These are phyloP conservation scores for Lucilia cuprina DNA, from an alignment of 1,140 invertebrate genomes.

Conservation along the genomic window DNA sequence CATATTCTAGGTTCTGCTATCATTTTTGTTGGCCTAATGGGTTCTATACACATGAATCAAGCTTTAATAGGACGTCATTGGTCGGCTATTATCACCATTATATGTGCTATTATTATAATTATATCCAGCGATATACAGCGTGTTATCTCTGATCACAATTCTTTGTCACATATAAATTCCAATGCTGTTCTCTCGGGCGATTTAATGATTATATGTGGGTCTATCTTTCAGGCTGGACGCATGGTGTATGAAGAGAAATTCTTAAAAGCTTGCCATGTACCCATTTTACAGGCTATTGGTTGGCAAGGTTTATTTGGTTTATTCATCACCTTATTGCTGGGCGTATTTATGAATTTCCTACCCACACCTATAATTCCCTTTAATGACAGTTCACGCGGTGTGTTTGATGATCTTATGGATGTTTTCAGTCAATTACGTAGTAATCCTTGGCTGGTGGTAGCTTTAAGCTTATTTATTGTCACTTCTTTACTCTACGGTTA, in stretches of 20 bases:
- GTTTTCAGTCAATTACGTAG: slow-evolving; percentile 80
- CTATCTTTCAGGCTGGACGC: slow-evolving; percentile 88
- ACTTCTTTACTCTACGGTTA: slow-evolving; percentile 98
- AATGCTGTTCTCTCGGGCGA: slow-evolving; percentile 92
- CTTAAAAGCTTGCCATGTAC: slow-evolving; percentile 81
- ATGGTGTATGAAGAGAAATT: slow-evolving; percentile 96
- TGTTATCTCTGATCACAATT: slow-evolving; percentile 59
- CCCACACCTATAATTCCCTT: slow-evolving; percentile 74
- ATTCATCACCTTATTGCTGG: slow-evolving; percentile 72
- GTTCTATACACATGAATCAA: slow-evolving; percentile 84
- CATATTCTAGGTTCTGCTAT: slow-evolving; percentile 80
- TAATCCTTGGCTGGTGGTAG: slow-evolving; percentile 61
- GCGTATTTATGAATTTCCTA: slow-evolving; percentile 88
- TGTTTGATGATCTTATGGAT: slow-evolving; percentile 86
- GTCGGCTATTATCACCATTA: slow-evolving; percentile 73
- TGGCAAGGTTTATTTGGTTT: slow-evolving; percentile 95
- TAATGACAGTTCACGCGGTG: slow-evolving; percentile 76
- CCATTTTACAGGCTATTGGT: slow-evolving; percentile 79
- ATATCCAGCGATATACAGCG: slow-evolving; percentile 67
- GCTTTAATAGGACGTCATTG: slow-evolving; percentile 77
- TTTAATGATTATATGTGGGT: slow-evolving; percentile 88
- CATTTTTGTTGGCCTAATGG: slow-evolving; percentile 90
- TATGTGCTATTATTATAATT: slow-evolving; percentile 85
- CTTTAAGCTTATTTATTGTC: slow-evolving; percentile 77
- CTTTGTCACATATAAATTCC: slow-evolving; percentile 53